phyloP scores from a whole-genome alignment of 2,113 vertebrate genomes.

The Solea solea region DNA sequence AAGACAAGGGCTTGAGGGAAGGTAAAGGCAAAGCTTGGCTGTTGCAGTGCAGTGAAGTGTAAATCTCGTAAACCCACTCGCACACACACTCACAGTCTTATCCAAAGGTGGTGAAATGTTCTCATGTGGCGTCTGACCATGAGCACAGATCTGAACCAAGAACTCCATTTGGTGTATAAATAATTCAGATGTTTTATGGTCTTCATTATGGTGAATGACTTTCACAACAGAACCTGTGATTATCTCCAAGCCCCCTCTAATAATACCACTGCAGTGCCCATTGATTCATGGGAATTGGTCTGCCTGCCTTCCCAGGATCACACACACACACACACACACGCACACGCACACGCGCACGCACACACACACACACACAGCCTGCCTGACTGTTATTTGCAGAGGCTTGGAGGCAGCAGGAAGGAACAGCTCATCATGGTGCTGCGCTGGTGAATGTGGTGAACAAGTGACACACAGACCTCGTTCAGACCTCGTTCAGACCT shows the following conservation, averaged over 20 bases:
- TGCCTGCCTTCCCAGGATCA: constrained; percentile 21
- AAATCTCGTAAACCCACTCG: constrained; percentile 26
- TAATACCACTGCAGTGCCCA: constrained; percentile 58
- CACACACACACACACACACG: background rate
- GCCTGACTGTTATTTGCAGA: constrained; percentile 45
- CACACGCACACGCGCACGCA: too few species aligned
- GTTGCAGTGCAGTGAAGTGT: constrained; percentile 4
- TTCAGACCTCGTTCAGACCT: too few species aligned
- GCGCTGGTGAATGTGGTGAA: background rate
- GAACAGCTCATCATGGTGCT: background rate
- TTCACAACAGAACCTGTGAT: constrained; percentile 61
- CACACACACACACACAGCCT: background rate
- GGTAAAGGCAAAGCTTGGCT: constrained; percentile 7
- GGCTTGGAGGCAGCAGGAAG: constrained; percentile 14
- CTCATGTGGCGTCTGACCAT: constrained; percentile 27
- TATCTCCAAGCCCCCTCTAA: constrained; percentile 49
- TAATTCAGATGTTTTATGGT: constrained; percentile 64
- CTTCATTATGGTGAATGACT: constrained; percentile 60
- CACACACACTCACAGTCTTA: background rate
- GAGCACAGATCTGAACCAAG: constrained; percentile 30
- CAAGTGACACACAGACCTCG: background rate
- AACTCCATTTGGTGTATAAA: constrained; percentile 50
- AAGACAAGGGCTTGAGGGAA: constrained; percentile 2
- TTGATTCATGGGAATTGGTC: constrained; percentile 61
- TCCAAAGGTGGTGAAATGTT: constrained; percentile 28